Evolutionary conservation across 2,797 vertebrate genomes (phyloP), one percentile per base, ranked within the genome.

Genomic region (Sebastes variabilis): DNA sequence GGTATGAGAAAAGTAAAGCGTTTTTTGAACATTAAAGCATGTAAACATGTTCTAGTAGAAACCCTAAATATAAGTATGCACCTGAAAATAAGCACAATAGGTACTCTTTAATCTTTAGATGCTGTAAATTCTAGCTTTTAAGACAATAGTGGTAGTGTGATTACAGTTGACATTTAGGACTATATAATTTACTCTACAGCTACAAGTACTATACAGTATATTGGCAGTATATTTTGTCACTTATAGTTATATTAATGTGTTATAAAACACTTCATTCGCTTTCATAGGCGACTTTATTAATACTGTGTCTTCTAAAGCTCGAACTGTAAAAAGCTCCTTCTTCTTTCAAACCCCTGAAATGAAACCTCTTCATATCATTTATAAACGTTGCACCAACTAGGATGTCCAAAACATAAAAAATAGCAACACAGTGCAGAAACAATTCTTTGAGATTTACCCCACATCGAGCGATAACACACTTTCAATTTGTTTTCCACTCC

Each of bases 401-500:
- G 58, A 68, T 20, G 25, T 30, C 32, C 20, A 65, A 34, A 80
- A 79, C 79, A 55, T 8, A 49, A 60, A 81, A 81, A 54, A 75
- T 82, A 52, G 72, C 58, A 55, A 52, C 77, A 34, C 10, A 14
- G 5, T 42, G 64, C 69, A 66, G 25, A 81, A 81, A 79, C 81
- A 80, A 55, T 79, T 88, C 75, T 59, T 79, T 68, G 12, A 82
- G 67, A 85, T 69, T 80, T 84, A 79, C 12, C 16, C 65, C 61
- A 79, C 61, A 80, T 59, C 42, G 34, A 34, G 30, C 74, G 65
- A 89, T 87, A 88, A 84, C 67, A 82, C 86, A 38, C 20, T 87
- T 92, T 89, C 85, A 87, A 77, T 91, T 83, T 85, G 78, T 88
- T 82, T 80, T 36, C 22, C n/a, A 4, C 69, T 74, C 81, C 69